A percentile compares a stretch with the other conserved stretches of the same genome.
Evolutionary conservation across 2,888 invertebrate species (phyloP).

Genomic region (Mamestra brassicae): DNA sequence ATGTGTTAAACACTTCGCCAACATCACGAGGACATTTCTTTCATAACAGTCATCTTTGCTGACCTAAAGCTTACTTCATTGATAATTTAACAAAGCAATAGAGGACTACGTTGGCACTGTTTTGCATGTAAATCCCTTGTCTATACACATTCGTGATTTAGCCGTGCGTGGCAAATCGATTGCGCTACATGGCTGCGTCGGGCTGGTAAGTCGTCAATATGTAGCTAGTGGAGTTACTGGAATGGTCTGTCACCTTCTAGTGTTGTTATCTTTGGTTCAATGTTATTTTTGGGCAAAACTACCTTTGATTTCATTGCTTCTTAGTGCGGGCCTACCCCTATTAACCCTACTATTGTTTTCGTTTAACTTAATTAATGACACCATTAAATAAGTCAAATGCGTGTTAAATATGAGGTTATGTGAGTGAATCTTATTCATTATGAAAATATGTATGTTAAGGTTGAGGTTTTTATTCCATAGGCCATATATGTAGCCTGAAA

Average conservation of each 20-base stretch:
- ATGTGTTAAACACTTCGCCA: too few relatives aligned
- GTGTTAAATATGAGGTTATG: too few relatives aligned
- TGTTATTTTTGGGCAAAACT: background rate
- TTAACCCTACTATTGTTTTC: too few relatives aligned
- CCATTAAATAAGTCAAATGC: too few relatives aligned
- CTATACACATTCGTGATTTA: constrained; percentile 53
- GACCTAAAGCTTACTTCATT: background rate
- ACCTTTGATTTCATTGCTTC: too few relatives aligned
- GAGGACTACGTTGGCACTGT: constrained; percentile 18
- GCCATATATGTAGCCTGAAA: too few relatives aligned
- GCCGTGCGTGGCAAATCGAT: constrained; percentile 55
- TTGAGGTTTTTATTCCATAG: too few relatives aligned
- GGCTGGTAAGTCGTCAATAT: constrained; percentile 25
- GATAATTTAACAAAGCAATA: constrained; percentile 38
- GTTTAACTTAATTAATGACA: too few relatives aligned
- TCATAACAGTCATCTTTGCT: background rate
- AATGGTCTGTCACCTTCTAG: constrained; percentile 1
- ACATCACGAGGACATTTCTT: background rate
- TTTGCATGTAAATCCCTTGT: constrained; percentile 55
- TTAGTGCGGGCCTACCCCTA: too few relatives aligned
- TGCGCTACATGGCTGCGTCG: constrained; percentile 23
- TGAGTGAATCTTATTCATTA: too few relatives aligned
- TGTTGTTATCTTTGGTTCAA: background rate
- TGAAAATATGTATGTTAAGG: too few relatives aligned
- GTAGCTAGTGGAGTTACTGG: constrained; percentile 9